phyloP scores from a whole-genome alignment of 2,888 invertebrate species.

The Athripsodes cinereus region DNA sequence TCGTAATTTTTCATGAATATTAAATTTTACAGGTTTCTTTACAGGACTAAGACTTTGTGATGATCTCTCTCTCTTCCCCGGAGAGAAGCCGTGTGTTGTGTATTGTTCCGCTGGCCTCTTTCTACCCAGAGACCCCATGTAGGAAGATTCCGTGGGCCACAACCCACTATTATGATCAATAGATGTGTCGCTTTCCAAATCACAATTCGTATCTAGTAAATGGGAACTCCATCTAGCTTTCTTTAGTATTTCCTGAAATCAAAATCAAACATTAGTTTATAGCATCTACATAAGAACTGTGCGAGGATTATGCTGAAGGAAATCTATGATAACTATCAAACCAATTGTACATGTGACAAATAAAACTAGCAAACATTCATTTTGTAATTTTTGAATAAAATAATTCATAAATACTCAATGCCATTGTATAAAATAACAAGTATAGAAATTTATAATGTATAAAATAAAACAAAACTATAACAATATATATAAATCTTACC shows the following conservation, averaged over 20 bases:
- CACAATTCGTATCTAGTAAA: slow-evolving; percentile 19
- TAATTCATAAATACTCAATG: too few relatives aligned
- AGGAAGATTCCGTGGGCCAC: slow-evolving; percentile 14
- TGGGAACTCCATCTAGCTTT: slow-evolving; percentile 24
- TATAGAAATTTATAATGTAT: too few relatives aligned
- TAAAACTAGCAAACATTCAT: too few relatives aligned
- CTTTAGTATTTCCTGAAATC: slow-evolving; percentile 26
- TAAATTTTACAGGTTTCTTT: slow-evolving; percentile 24
- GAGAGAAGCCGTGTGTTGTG: slow-evolving; percentile 20
- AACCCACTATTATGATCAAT: slow-evolving; percentile 18
- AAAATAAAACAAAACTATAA: too few relatives aligned
- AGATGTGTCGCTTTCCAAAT: slow-evolving; percentile 23
- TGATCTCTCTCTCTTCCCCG: slow-evolving; percentile 20
- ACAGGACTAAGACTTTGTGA: slow-evolving; percentile 25
- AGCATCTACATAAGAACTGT: too few relatives aligned
- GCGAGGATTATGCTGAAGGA: too few relatives aligned
- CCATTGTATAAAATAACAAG: too few relatives aligned
- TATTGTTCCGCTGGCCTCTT: slow-evolving; percentile 20
- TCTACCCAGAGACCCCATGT: slow-evolving; percentile 17
- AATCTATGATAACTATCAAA: too few relatives aligned
- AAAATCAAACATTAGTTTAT: too few relatives aligned
- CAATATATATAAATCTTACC: too few relatives aligned
- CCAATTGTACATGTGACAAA: too few relatives aligned
- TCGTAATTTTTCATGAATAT: slow-evolving; percentile 41
- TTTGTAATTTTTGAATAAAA: too few relatives aligned